phyloP scores from a whole-genome alignment of 2,113 vertebrate species.

The Gobiocypris rarus region DNA sequence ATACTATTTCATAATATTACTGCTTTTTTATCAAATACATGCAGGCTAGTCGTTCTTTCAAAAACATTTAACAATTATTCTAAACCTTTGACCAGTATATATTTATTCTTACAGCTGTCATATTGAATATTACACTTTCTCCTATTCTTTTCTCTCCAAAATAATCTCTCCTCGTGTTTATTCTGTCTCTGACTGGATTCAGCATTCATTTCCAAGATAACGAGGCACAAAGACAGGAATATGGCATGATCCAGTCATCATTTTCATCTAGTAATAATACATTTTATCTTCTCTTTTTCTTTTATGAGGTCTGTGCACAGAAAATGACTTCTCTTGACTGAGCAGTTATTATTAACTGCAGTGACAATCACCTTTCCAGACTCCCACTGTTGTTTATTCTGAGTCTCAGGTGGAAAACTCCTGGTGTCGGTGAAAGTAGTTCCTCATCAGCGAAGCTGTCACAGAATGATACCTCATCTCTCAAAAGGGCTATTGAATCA shows the following conservation, averaged over 20 bases:
- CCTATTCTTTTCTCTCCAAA: not conserved
- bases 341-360: constrained; percentile 23
- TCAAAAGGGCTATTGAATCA: constrained; percentile 40
- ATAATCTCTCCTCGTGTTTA: not conserved
- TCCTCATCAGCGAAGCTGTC: constrained; percentile 52
- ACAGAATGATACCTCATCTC: constrained; percentile 28
- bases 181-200: constrained; percentile 11
- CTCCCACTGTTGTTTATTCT: constrained; percentile 39
- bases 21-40: not conserved
- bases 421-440: constrained; percentile 44
- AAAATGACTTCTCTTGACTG: constrained; percentile 21
- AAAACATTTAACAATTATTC: not conserved
- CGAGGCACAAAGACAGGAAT: constrained; percentile 4
- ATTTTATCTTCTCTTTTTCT: not conserved
- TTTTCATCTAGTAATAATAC: constrained; percentile 12
- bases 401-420: constrained; percentile 32
- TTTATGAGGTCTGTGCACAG: constrained; percentile 1
- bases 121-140: not conserved
- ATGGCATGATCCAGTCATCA: not conserved
- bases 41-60: too few relatives aligned
- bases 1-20: not conserved
- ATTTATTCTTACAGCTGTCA: not conserved
- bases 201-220: not conserved
- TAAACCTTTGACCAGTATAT: not conserved
- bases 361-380: constrained; percentile 43